phyloP scores from a whole-genome alignment of 2,888 invertebrate species.

The Pristionchus arcanus region DNA sequence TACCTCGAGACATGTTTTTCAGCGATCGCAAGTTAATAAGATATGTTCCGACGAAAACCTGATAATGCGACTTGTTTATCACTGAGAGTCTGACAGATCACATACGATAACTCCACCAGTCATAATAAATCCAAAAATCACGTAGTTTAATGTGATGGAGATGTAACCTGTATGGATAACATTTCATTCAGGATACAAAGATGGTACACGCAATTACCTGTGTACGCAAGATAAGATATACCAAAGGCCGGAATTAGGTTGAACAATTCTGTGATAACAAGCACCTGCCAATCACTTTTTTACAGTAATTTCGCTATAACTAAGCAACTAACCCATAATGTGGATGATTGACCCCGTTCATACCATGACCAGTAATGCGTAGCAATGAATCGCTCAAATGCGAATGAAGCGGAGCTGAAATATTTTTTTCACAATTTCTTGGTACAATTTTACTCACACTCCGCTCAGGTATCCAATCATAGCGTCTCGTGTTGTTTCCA shows the following conservation, averaged over 20 bases:
- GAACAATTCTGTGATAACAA: background rate
- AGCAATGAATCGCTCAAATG: background rate
- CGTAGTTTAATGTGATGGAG: background rate
- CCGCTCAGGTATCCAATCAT: background rate
- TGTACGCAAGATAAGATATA: background rate
- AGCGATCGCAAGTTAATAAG: conserved; percentile 11
- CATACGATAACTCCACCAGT: background rate
- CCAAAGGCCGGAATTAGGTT: background rate
- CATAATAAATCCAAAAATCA: background rate
- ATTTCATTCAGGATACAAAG: background rate
- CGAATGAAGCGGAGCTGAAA: background rate
- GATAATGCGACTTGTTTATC: background rate
- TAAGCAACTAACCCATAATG: background rate
- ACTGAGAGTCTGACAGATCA: too few species aligned
- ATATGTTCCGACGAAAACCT: background rate
- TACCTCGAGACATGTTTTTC: background rate
- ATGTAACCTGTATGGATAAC: background rate
- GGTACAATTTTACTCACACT: background rate
- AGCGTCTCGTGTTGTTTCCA: background rate
- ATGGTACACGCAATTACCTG: too few species aligned
- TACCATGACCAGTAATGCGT: background rate
- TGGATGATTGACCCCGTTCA: background rate
- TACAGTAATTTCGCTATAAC: background rate
- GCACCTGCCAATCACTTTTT: background rate
- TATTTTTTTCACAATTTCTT: background rate